Evolutionary conservation across 2,888 invertebrate species (phyloP).

Genomic region (Eristalinus sepulchralis): DNA sequence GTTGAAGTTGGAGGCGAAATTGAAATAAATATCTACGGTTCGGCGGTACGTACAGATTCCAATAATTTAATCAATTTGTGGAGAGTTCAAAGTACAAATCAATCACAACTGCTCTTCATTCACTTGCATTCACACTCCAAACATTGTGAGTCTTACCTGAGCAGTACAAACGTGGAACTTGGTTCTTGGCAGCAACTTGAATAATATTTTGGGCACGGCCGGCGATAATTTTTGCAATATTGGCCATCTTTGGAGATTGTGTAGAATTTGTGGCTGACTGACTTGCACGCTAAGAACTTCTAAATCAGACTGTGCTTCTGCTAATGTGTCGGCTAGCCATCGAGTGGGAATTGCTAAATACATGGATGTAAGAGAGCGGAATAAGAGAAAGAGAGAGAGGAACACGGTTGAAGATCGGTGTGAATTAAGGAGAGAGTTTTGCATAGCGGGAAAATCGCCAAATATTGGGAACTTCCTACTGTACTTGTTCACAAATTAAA

Average conservation of each 20-base stretch:
- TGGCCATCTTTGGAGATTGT: slow-evolving; percentile 75
- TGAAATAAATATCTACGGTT: too few species aligned
- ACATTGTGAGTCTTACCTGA: slow-evolving; percentile 72
- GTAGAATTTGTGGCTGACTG: background rate
- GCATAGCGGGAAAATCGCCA: background rate
- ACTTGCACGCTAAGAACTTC: slow-evolving; percentile 13
- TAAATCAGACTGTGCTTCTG: slow-evolving; percentile 11
- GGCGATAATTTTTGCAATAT: slow-evolving; percentile 77
- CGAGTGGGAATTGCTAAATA: background rate
- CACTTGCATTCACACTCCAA: background rate
- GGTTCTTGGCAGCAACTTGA: slow-evolving; percentile 75
- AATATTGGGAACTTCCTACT: background rate
- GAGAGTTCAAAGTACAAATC: slow-evolving; percentile 1
- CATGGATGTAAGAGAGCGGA: background rate
- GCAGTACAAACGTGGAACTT: slow-evolving; percentile 75
- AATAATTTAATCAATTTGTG: background rate
- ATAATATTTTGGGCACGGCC: slow-evolving; percentile 77
- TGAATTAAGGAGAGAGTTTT: background rate
- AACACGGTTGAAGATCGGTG: slow-evolving; percentile 10
- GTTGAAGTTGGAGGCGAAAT: background rate
- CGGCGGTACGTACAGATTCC: background rate
- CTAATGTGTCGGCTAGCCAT: background rate
- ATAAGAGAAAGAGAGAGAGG: background rate
- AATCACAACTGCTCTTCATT: background rate
- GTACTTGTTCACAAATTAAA: background rate